Base-by-base conservation (phyloP, 2,113 vertebrate species). In the Motacilla tschutschensis region DNA sequence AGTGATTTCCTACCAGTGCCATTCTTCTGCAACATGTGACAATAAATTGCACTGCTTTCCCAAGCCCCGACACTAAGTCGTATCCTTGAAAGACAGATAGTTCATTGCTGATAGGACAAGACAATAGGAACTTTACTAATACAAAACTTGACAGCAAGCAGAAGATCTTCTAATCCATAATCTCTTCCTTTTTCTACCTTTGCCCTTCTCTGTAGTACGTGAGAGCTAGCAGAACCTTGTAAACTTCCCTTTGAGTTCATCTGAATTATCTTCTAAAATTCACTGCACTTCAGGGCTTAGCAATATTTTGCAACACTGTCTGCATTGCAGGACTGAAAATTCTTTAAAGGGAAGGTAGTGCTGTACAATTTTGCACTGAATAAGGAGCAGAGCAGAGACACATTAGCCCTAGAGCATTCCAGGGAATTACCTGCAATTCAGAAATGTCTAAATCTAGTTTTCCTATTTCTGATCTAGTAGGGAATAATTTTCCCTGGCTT, bases 251-350 rank as follows among this genome's bases (percentile, higher is more conserved):
- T 73, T 76, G 51, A 58, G 14, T 31, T 79, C 12, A 63, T 44
- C 55, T 70, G 26, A 90, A 79, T 82, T 59, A 40, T 59, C 47
- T 70, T 77, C 64, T 66, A 84, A 81, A 88, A 90, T 64, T 86
- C n/a, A 33, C 25, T 40, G 3, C 48, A 35, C 28, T 90, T 90
- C 35, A 77, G 44, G 48, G 17, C 5, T 87, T 76, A 66, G 14
- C 8, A 65, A 6, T 53, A 50, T 63, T 90, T 76, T 73, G 21
- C 55, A 76, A 58, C 24, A 54, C 18, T 35, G 31, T 48, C 25
- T 62, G 19, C 28, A 86, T 8, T 65, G 15, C 29, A 55, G 64
- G 47, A 88, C 6, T 51, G 20, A 78, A 72, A 73, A 67, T 6
- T 63, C 33, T 75, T 91, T 74, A 18, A 65, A 76, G 28, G 22